A percentile compares a stretch with the other conserved stretches of the same genome.
Conservation (phyloP, 2,113 vertebrate genomes). For the Paradoxurus hermaphroditus region DNA sequence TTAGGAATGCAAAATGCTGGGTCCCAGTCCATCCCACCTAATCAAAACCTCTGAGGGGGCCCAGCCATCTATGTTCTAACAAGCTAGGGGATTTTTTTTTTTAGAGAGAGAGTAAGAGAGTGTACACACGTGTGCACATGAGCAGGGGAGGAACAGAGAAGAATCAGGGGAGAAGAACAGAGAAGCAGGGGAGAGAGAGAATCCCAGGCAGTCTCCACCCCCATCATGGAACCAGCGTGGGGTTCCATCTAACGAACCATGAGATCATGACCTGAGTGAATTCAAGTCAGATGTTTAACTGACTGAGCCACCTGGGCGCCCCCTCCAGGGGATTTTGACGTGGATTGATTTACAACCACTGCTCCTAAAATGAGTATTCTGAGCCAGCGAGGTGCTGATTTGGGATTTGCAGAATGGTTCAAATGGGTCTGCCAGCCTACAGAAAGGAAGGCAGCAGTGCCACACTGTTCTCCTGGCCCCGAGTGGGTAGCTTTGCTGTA, state of each 20-base stretch:
- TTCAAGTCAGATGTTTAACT: too few species aligned
- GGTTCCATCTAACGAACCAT: too few species aligned
- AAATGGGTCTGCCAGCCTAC: neutral
- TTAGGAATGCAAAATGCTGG: neutral
- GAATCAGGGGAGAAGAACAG: too few species aligned
- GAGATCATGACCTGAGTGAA: too few species aligned
- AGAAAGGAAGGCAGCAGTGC: neutral
- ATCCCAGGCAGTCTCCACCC: too few species aligned
- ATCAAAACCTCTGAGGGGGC: neutral
- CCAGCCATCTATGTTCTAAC: too few species aligned
- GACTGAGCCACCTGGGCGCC: too few species aligned
- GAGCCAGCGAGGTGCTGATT: neutral
- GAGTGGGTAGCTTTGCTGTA: neutral
- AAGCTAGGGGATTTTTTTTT: neutral
- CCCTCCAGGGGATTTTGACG: neutral
- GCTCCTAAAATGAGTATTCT: neutral
- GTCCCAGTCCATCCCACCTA: neutral
- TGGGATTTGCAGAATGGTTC: neutral
- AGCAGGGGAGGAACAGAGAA: too few species aligned
- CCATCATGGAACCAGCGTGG: too few species aligned
- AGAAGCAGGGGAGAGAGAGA: too few species aligned
- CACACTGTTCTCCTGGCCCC: rapidly evolving
- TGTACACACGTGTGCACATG: too few species aligned
- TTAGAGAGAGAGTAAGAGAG: too few species aligned
- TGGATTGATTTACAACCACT: neutral